These are phyloP conservation scores for Poeciliopsis presidionis DNA, from an alignment of 2,797 vertebrate species.

Conservation along the genomic window DNA sequence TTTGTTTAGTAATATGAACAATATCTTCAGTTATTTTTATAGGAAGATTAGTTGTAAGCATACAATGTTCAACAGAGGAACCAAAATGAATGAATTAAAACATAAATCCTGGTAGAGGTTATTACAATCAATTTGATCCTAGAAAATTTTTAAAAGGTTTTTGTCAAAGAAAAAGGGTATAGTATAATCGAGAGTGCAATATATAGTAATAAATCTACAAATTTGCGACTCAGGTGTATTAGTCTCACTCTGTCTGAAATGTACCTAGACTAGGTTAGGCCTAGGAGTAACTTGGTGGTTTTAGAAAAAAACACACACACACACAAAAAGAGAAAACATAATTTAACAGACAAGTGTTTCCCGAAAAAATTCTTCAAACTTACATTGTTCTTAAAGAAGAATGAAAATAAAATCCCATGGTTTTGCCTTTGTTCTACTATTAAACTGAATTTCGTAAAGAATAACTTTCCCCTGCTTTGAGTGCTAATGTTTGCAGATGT, in stretches of 20 bases:
- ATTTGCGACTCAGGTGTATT: not conserved
- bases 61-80: not conserved
- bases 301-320: not conserved
- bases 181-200: not conserved
- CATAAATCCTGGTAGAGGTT: not conserved
- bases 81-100: not conserved
- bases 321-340: not conserved
- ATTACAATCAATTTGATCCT: not conserved
- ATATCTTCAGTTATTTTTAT: not conserved
- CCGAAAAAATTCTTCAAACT: not conserved
- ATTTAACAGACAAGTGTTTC: not conserved
- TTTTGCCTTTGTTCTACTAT: not conserved
- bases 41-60: not conserved
- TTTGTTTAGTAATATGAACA: not conserved
- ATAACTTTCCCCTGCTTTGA: not conserved
- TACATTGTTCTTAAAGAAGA: not conserved
- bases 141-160: not conserved
- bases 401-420: not conserved
- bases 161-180: not conserved
- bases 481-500: not conserved
- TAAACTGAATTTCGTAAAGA: not conserved
- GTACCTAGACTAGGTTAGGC: not conserved
- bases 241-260: not conserved
- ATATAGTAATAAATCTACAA: not conserved
- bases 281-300: not conserved